Conservation (phyloP, 2,113 vertebrate species). For the Gorsachius goisagi region DNA sequence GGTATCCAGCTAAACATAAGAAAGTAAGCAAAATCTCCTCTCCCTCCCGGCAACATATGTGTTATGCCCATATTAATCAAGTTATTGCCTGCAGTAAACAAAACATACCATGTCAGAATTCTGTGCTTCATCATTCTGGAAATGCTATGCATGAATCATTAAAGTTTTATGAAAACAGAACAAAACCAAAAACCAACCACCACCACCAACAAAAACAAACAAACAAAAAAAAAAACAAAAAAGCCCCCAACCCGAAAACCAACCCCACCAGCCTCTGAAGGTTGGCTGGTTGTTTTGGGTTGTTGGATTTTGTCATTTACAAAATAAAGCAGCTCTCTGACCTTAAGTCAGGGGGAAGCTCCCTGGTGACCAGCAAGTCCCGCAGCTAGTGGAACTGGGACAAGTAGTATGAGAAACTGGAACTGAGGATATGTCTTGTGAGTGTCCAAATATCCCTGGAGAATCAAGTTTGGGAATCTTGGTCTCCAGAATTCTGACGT, state of each 20-base stretch:
- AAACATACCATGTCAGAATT: background rate
- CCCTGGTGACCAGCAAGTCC: background rate
- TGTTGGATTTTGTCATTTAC: background rate
- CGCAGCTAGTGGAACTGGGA: background rate
- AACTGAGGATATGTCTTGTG: background rate
- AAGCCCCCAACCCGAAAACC: too few species aligned
- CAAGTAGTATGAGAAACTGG: background rate
- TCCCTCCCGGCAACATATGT: background rate
- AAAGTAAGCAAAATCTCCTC: background rate
- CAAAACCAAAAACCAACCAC: background rate
- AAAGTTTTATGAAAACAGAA: background rate
- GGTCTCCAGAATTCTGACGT: background rate
- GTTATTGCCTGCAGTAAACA: background rate
- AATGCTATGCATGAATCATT: background rate
- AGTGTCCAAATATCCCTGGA: background rate
- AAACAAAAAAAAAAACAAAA: background rate
- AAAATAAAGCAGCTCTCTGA: background rate
- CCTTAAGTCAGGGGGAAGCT: background rate
- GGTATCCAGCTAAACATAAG: background rate
- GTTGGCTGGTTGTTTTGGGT: background rate
- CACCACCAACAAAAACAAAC: background rate
- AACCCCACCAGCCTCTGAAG: background rate
- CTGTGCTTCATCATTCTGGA: background rate
- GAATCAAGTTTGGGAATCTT: background rate
- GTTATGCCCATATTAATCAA: background rate